Evolutionary conservation across 2,113 vertebrate species (phyloP).

Genomic region (Charina bottae): DNA sequence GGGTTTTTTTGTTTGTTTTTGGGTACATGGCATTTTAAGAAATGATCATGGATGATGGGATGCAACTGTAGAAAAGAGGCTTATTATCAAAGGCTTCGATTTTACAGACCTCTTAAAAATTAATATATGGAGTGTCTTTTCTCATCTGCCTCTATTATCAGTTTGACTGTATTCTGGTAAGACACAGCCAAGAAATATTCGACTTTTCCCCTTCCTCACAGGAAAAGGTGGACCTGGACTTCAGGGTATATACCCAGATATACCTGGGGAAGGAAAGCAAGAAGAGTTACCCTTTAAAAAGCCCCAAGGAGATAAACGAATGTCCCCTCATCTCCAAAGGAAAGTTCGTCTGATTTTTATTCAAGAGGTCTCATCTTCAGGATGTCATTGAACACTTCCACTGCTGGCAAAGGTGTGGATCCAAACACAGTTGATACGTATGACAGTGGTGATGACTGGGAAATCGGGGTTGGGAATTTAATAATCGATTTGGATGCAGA

Average conservation of each 20-base stretch:
- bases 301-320: conserved; percentile 81
- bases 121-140: conserved; percentile 52
- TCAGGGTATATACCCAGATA: conserved; percentile 68
- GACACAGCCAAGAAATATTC: conserved; percentile 71
- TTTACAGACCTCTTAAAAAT: conserved; percentile 62
- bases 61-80: conserved; percentile 38
- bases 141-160: conserved; percentile 59
- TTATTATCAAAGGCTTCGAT: conserved; percentile 36
- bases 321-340: conserved; percentile 81
- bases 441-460: conserved; percentile 89
- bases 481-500: conserved; percentile 94
- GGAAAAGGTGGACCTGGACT: conserved; percentile 77
- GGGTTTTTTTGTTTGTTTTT: conserved; percentile 9
- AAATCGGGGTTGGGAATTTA: conserved; percentile 88
- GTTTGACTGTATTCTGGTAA: conserved; percentile 67
- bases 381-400: conserved; percentile 87
- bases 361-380: conserved; percentile 81
- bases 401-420: conserved; percentile 86
- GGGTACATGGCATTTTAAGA: conserved; percentile 27
- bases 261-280: conserved; percentile 69
- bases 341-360: conserved; percentile 84
- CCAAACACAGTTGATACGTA: conserved; percentile 85
- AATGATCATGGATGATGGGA: conserved; percentile 34
- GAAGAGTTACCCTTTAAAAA: conserved; percentile 72
- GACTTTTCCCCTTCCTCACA: conserved; percentile 75